Evolutionary conservation across 1,140 invertebrate genomes (phyloP).

Genomic region (Rhyacophila brunnea): DNA sequence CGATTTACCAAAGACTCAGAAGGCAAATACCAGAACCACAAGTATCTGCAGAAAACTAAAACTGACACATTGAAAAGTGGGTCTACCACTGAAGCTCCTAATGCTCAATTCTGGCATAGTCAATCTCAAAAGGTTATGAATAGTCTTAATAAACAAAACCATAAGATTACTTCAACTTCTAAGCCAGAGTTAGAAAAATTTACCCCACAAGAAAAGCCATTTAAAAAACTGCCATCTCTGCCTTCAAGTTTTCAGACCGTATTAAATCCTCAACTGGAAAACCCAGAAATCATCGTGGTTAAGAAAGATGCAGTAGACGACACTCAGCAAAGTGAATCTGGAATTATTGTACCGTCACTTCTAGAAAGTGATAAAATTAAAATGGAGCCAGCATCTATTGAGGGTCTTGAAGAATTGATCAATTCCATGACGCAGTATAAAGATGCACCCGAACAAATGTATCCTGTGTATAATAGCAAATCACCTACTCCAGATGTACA

Average conservation of each 20-base stretch:
- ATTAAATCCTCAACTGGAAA: too few species aligned
- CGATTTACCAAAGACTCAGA: neutral
- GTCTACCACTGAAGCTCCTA: too few species aligned
- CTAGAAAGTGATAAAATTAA: neutral
- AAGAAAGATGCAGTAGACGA: too few species aligned
- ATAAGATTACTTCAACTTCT: neutral
- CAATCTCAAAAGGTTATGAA: conserved; percentile 18
- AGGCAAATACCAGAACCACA: conserved; percentile 2
- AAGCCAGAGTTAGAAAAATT: neutral
- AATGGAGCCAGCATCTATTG: too few species aligned
- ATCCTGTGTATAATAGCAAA: too few species aligned
- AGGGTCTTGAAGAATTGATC: too few species aligned
- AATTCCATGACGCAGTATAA: too few species aligned
- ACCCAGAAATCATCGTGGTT: neutral
- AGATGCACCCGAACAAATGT: too few species aligned
- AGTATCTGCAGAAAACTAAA: conserved; percentile 9
- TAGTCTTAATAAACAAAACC: conserved; percentile 10
- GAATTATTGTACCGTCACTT: too few species aligned
- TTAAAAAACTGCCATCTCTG: conserved; percentile 17
- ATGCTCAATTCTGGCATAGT: conserved; percentile 10
- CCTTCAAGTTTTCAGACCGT: neutral
- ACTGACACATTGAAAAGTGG: neutral
- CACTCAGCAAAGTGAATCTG: too few species aligned
- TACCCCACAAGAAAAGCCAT: neutral
- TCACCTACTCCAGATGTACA: too few species aligned